phyloP scores from a whole-genome alignment of 2,113 vertebrate species.

The Hippolais icterina region DNA sequence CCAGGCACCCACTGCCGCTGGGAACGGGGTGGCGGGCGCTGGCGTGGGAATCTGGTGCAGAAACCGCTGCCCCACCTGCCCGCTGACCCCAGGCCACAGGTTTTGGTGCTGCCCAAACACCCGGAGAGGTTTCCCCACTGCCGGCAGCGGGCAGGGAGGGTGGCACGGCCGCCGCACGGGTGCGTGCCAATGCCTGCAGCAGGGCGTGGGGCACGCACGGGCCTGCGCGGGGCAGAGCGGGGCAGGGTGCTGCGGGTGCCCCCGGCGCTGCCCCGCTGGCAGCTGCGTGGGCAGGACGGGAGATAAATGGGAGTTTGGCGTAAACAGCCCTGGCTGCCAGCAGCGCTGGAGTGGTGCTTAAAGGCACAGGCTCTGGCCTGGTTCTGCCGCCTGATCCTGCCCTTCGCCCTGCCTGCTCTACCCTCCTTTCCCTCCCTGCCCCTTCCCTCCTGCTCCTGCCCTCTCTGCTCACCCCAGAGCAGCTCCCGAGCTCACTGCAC shows the following conservation, averaged over 20 bases:
- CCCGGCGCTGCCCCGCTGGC: conserved; percentile 11
- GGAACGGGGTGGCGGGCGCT: not conserved
- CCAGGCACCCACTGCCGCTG: rapidly evolving
- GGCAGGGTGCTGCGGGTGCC: conserved; percentile 22
- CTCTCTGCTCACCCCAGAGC: not conserved
- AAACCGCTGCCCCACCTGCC: not conserved
- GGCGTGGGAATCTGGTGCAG: not conserved
- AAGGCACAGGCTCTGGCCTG: conserved; percentile 38
- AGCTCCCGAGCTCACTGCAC: rapidly evolving
- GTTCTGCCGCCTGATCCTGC: not conserved
- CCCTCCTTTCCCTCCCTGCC: not conserved
- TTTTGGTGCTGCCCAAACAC: not conserved
- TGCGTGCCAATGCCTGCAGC: not conserved
- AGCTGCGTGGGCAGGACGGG: conserved; percentile 26
- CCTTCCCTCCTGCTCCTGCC: not conserved
- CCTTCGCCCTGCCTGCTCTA: not conserved
- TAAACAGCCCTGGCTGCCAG: conserved; percentile 55
- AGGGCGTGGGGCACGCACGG: not conserved
- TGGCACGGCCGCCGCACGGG: rapidly evolving
- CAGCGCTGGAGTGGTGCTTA: not conserved
- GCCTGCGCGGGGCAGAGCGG: not conserved
- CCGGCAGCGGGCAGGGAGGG: not conserved
- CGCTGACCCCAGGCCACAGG: not conserved
- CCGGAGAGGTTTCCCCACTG: not conserved
- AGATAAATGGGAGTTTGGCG: conserved; percentile 36